Percentiles rank a stretch among this genome's conserved stretches.
phyloP scores from a whole-genome alignment of 2,888 invertebrate genomes.

The Saturnia japonica region DNA sequence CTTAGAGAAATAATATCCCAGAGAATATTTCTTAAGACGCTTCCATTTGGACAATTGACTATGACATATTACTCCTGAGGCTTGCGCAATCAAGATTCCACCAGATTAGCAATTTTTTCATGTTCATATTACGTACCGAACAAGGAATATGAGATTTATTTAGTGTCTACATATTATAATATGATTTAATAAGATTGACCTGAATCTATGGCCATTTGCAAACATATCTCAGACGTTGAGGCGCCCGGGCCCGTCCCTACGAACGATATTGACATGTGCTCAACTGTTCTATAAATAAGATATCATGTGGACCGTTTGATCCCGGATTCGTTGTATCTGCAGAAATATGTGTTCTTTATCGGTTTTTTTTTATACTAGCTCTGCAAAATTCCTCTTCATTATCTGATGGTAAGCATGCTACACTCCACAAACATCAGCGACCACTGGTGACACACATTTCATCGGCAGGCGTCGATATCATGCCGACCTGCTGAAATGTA shows the following conservation, averaged over 20 bases:
- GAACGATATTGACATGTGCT: slow-evolving; percentile 14
- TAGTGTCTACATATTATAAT: slow-evolving; percentile 1
- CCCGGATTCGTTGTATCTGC: background rate
- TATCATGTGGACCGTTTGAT: slow-evolving; percentile 2
- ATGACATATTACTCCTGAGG: background rate
- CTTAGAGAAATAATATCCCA: too few species aligned
- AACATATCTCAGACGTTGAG: slow-evolving; percentile 22
- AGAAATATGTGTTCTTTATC: background rate
- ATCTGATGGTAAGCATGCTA: too few species aligned
- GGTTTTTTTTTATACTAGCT: too few species aligned
- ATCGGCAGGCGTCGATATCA: too few species aligned
- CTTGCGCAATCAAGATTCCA: background rate
- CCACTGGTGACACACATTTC: too few species aligned
- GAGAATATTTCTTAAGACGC: too few species aligned
- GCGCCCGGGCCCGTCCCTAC: slow-evolving; percentile 22
- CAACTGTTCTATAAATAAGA: slow-evolving; percentile 4
- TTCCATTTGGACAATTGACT: background rate
- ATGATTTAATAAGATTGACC: slow-evolving; percentile 12
- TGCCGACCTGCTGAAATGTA: too few species aligned
- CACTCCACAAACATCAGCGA: too few species aligned
- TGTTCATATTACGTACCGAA: background rate
- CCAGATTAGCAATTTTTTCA: background rate
- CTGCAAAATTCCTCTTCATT: too few species aligned
- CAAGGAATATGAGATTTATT: background rate
- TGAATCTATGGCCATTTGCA: slow-evolving; percentile 17